These are phyloP conservation scores for Ctenopoma multispine DNA, from an alignment of 2,797 vertebrate species.

Conservation along the genomic window DNA sequence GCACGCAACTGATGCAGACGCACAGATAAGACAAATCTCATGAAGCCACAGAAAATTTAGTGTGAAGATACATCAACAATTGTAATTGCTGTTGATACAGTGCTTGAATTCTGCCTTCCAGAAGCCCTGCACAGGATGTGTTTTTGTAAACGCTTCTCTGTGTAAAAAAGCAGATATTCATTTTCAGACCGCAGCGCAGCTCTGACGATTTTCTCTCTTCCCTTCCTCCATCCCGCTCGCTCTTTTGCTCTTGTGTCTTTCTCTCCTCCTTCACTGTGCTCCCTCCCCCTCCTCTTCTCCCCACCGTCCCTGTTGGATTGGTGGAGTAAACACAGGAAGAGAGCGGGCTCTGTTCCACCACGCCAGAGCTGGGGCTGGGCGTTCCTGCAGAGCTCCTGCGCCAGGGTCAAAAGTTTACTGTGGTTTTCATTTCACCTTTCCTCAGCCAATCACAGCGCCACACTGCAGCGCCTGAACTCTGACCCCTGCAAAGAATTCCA, in stretches of 20 bases:
- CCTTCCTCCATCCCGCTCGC: constrained; percentile 39
- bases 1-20: constrained; percentile 23
- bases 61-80: constrained; percentile 35
- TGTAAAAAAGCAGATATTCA: constrained; percentile 70
- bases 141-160: constrained; percentile 48
- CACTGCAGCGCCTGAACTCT: constrained; percentile 85
- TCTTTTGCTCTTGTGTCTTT: constrained; percentile 33
- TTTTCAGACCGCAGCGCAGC: constrained; percentile 68
- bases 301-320: constrained; percentile 77
- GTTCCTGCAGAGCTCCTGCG: constrained; percentile 90
- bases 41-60: constrained; percentile 33
- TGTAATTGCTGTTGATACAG: constrained; percentile 31
- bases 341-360: constrained; percentile 87
- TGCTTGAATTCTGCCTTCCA: constrained; percentile 17
- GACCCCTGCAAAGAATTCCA: constrained; percentile 86
- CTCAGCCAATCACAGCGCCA: constrained; percentile 91
- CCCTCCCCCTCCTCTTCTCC: constrained; percentile 44
- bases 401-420: constrained; percentile 99
- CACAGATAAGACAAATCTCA: constrained; percentile 35
- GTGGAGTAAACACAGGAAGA: constrained; percentile 90
- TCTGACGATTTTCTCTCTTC: constrained; percentile 59
- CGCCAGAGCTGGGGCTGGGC: constrained; percentile 91
- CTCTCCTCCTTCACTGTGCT: constrained; percentile 54
- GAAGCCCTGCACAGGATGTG: constrained; percentile 2
- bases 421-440: constrained; percentile 99